Evolutionary conservation across 2,888 invertebrate genomes (phyloP).

Genomic region (Prosapia bicincta): DNA sequence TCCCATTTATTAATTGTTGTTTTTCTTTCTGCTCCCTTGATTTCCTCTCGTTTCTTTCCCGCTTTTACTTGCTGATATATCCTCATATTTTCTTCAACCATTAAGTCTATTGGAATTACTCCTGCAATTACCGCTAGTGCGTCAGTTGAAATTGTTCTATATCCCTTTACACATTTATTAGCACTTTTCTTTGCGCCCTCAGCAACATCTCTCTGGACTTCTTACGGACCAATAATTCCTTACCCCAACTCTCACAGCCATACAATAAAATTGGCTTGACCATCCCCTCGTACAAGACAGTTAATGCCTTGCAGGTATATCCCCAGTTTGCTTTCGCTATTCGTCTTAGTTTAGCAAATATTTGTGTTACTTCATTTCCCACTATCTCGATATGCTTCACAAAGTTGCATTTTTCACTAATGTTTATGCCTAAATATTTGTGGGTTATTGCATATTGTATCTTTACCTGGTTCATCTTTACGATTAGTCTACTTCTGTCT

Average conservation of each 20-base stretch:
- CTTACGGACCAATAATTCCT: neutral
- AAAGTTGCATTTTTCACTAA: no score
- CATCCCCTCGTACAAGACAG: constrained; percentile 3
- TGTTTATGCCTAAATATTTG: no score
- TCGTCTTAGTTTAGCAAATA: neutral
- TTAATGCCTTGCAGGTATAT: neutral
- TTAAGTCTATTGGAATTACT: constrained; percentile 3
- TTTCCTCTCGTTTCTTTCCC: neutral
- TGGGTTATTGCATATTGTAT: no score
- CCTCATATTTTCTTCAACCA: neutral
- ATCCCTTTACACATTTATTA: neutral
- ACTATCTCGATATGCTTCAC: neutral
- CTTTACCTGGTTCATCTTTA: neutral
- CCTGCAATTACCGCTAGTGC: neutral
- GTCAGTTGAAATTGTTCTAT: neutral
- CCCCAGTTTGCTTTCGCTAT: neutral
- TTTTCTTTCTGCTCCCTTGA: neutral
- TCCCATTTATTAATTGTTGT: neutral
- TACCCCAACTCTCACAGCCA: neutral
- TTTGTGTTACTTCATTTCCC: neutral
- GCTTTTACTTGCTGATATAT: neutral
- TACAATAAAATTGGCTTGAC: neutral
- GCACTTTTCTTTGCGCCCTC: neutral
- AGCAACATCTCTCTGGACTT: neutral
- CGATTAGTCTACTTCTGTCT: neutral